Evolutionary conservation across 2,888 invertebrate genomes (phyloP).

Genomic region (Torymus auratus): DNA sequence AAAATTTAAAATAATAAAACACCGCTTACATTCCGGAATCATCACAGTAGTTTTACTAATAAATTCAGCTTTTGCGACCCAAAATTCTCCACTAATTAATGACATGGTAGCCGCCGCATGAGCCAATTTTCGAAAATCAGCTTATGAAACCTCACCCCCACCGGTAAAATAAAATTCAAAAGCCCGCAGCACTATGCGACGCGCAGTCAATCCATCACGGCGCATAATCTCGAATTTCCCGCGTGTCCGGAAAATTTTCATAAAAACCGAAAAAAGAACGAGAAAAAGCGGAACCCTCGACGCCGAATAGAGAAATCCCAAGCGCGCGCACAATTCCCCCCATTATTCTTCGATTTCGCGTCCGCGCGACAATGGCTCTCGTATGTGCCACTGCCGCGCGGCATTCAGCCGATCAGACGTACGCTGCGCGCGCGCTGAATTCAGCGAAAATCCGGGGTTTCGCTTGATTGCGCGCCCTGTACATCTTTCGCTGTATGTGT

Average conservation of each 20-base stretch:
- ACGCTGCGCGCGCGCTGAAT: constrained; percentile 10
- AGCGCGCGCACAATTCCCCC: constrained; percentile 66
- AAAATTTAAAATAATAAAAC: too few relatives aligned
- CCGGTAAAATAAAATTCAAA: too few relatives aligned
- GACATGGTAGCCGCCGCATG: too few relatives aligned
- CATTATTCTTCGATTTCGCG: constrained; percentile 73
- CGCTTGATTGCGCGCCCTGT: constrained; percentile 46
- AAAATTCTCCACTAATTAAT: not conserved
- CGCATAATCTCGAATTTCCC: too few relatives aligned
- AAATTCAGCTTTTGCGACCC: not conserved
- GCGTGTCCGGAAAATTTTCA: too few relatives aligned
- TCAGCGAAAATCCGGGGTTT: constrained; percentile 43
- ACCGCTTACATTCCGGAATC: too few relatives aligned
- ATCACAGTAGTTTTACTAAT: too few relatives aligned
- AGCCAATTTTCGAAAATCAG: too few relatives aligned
- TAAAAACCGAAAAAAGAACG: not conserved
- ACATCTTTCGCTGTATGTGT: constrained; percentile 8
- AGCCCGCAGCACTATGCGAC: too few relatives aligned
- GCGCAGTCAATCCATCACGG: too few relatives aligned
- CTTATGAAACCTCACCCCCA: too few relatives aligned
- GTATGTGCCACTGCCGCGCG: constrained; percentile 6
- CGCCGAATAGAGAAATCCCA: constrained; percentile 73
- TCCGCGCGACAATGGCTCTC: constrained; percentile 58
- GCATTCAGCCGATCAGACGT: constrained; percentile 5
- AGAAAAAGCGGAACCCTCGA: not conserved